phyloP scores from a whole-genome alignment of 2,113 vertebrate genomes.

The Vireo altiloquus region DNA sequence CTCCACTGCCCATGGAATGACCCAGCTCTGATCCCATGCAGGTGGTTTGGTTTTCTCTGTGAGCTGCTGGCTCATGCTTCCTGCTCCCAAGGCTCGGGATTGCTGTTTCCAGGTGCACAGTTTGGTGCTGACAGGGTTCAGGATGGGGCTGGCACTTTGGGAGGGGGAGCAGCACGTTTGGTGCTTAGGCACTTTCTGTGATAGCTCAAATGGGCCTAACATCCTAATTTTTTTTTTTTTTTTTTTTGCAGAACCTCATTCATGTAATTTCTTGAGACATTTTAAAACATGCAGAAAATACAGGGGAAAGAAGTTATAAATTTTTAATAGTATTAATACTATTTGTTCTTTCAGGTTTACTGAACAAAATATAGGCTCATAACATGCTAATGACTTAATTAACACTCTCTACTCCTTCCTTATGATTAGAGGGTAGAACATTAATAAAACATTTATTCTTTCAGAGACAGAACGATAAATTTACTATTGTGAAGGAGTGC shows the following conservation, averaged over 20 bases:
- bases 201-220: accelerated
- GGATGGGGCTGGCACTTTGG: neutral
- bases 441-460: neutral
- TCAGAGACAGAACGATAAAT: neutral
- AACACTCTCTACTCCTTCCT: neutral
- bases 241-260: neutral
- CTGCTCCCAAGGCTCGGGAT: neutral
- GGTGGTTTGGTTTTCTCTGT: neutral
- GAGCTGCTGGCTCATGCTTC: neutral
- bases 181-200: neutral
- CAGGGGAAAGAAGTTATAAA: accelerated
- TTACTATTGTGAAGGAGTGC: neutral
- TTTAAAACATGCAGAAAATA: neutral
- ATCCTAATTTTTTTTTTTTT: neutral
- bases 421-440: neutral
- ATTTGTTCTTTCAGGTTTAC: neutral
- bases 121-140: neutral
- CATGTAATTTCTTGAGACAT: neutral
- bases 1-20: accelerated
- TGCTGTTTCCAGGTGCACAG: neutral
- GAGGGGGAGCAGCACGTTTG: neutral
- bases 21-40: accelerated
- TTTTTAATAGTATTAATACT: neutral
- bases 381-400: conserved; percentile 2
- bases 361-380: neutral